These are phyloP conservation scores for Leuciscus waleckii DNA, from an alignment of 2,797 vertebrate species.

Conservation along the genomic window DNA sequence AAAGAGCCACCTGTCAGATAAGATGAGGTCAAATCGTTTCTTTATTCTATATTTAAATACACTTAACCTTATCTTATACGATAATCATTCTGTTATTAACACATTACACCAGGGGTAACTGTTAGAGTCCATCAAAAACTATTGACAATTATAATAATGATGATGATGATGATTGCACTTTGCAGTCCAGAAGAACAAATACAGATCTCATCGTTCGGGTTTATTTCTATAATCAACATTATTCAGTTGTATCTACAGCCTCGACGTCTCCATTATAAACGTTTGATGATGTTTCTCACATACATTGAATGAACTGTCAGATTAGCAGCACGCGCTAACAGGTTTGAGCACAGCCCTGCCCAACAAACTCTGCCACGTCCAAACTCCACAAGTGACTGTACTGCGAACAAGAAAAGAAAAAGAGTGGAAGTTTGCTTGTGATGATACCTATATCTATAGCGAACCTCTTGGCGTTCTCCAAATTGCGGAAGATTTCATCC, in stretches of 20 bases:
- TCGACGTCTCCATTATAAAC: not conserved
- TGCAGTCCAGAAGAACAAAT: not conserved
- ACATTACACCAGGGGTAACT: not conserved
- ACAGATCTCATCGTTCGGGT: not conserved
- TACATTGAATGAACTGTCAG: slow-evolving; percentile 60
- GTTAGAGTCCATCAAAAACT: not conserved
- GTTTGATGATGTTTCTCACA: not conserved
- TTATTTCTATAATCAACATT: not conserved
- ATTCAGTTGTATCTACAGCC: not conserved
- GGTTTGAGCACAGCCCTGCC: slow-evolving; percentile 1
- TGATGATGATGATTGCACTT: not conserved
- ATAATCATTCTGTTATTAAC: not conserved
- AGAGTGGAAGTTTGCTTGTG: not conserved
- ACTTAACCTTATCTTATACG: not conserved
- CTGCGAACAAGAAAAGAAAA: not conserved
- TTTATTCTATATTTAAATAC: not conserved
- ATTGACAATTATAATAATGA: not conserved
- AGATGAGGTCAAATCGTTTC: slow-evolving; percentile 3
- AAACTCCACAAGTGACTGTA: slow-evolving; percentile 49
- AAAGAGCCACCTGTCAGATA: slow-evolving; percentile 89
- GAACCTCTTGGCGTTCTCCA: slow-evolving; percentile 97
- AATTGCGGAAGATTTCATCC: slow-evolving; percentile 94
- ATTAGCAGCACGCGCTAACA: slow-evolving; percentile 46
- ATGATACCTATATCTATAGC: slow-evolving; percentile 95
- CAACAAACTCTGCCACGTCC: slow-evolving; percentile 5